Base-by-base conservation (phyloP, 2,113 vertebrate genomes). In the Phyllostomus hastatus region DNA sequence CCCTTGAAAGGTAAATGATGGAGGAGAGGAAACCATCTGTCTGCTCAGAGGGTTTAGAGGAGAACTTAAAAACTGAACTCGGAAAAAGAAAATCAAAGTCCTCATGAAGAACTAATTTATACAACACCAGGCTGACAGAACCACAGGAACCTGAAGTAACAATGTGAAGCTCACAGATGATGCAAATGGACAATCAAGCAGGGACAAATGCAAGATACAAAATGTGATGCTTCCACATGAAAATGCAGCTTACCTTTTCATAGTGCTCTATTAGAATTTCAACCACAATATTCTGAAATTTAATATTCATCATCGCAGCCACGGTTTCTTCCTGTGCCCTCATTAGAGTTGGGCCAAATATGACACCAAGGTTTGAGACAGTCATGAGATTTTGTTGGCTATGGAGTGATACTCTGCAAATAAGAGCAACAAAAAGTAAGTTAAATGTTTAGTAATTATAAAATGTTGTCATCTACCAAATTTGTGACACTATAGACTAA, bases 291-390 rank as follows among this genome's bases (percentile, higher is more conserved):
- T 99, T 99, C 98, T 99, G 99, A 98, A 99, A 99, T 97, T 99
- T 99, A 97, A 99, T 99, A 98, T 99, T 99, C 99, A 99, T 99
- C 99, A 99, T 99, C 96, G 99, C 99, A 15, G 99, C 99, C 97
- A 99, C 99, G 0, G 99, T 99, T 98, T 99, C 99, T 86, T 99
- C 99, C 97, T 99, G 99, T 0, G 99, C 99, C 98, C 99, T 99
- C 99, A 99, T 99, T 87, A 99, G 95, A 0, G 99, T 99, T 70
- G 99, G 99, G 69, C 99, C 99, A 84, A 99, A 99, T 97, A 99
- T 99, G 98, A 99, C 99, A 33, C 99, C 99, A 81, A 99, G 99
- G 98, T 99, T 99, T 90, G 99, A 99, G 75, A 99, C 98, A 0
- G 99, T 99, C 99, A 99, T 99, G 97, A 99, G 98, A 98, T 99